Evolutionary conservation across 2,888 invertebrate genomes (phyloP).

Genomic region (Melanchra persicariae): DNA sequence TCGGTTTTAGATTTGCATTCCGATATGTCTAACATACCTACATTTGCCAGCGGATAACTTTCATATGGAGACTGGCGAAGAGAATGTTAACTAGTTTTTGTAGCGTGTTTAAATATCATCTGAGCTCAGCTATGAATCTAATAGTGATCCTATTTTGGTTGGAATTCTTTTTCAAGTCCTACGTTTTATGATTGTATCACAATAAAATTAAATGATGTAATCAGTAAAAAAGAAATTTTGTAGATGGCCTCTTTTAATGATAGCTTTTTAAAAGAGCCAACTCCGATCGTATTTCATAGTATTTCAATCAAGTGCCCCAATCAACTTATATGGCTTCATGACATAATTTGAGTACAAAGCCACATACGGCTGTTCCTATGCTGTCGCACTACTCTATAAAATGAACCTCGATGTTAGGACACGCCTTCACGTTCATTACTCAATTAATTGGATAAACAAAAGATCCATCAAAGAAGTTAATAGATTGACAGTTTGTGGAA

Average conservation of each 20-base stretch:
- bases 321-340: constrained; percentile 28
- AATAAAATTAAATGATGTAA: no score
- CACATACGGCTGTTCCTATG: background rate
- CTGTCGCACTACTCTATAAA: constrained; percentile 21
- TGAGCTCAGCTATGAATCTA: background rate
- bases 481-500: constrained; percentile 18
- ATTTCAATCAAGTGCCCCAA: constrained; percentile 11
- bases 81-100: constrained; percentile 25
- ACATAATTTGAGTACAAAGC: constrained; percentile 22
- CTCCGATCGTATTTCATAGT: background rate
- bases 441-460: constrained; percentile 42
- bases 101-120: constrained; percentile 7
- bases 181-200: no score
- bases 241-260: background rate
- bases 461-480: constrained; percentile 38
- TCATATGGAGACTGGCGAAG: background rate
- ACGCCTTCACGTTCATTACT: constrained; percentile 45
- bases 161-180: no score
- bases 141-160: background rate
- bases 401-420: constrained; percentile 26
- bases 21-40: constrained; percentile 8
- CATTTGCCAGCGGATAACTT: background rate
- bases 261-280: background rate
- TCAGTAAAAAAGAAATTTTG: no score
- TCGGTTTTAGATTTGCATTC: constrained; percentile 1